A percentile compares a stretch with the other conserved stretches of the same genome.
These are phyloP conservation scores for Stenurella melanura DNA, from an alignment of 2,888 invertebrate genomes.

Conservation along the genomic window DNA sequence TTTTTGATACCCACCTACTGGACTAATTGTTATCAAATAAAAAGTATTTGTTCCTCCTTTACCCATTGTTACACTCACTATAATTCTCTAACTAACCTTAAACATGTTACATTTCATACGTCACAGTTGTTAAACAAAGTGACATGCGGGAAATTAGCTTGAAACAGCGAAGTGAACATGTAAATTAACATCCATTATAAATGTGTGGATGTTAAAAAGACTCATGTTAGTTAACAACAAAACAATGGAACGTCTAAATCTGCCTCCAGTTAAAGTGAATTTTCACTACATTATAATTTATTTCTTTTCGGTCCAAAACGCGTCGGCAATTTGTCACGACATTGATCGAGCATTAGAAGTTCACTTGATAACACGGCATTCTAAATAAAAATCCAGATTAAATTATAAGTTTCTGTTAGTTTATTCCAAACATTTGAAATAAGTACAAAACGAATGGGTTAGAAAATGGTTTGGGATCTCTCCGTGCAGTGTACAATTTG, in stretches of 20 bases:
- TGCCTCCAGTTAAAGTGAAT: background rate
- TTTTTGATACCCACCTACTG: no score
- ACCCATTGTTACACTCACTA: no score
- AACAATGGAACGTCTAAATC: background rate
- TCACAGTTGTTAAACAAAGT: background rate
- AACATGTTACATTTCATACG: no score
- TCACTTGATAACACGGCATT: background rate
- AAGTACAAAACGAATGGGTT: background rate
- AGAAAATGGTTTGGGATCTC: conserved; percentile 1
- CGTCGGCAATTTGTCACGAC: no score
- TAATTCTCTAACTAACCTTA: no score
- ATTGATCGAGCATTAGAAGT: background rate
- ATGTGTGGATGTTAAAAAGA: background rate
- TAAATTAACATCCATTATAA: background rate
- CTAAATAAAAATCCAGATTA: background rate
- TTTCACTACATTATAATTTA: background rate
- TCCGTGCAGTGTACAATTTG: background rate
- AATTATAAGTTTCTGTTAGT: background rate
- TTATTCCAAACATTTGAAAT: background rate
- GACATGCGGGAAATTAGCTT: background rate
- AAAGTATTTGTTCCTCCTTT: no score
- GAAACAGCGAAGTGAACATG: background rate
- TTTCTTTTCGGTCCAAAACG: background rate
- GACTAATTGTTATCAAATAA: no score
- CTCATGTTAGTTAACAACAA: background rate